A percentile compares a stretch with the other conserved stretches of the same genome.
These are phyloP conservation scores for Augiades crinisus DNA, from an alignment of 2,888 invertebrate genomes.

Conservation along the genomic window DNA sequence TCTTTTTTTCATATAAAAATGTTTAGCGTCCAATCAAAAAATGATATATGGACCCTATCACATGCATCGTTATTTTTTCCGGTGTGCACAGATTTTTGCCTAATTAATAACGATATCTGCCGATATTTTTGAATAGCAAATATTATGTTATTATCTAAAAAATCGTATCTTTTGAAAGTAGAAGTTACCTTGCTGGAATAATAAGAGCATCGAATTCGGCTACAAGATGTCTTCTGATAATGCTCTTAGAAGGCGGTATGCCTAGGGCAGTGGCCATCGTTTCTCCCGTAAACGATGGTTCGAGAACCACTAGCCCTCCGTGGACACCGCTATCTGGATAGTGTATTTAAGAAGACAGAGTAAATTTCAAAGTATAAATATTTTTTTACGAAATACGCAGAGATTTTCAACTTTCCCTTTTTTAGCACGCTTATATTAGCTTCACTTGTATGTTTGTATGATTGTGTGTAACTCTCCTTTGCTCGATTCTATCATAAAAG, in stretches of 20 bases:
- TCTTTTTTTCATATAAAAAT: neutral
- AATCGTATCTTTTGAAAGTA: neutral
- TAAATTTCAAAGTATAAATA: too few species aligned
- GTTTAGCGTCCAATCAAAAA: neutral
- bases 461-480: too few species aligned
- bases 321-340: slow-evolving; percentile 94
- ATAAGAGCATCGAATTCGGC: slow-evolving; percentile 95
- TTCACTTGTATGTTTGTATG: too few species aligned
- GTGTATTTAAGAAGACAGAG: neutral
- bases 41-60: neutral
- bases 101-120: too few species aligned
- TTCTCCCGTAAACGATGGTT: slow-evolving; percentile 96
- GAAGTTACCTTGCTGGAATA: slow-evolving; percentile 92
- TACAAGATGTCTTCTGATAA: slow-evolving; percentile 94
- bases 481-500: too few species aligned
- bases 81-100: neutral
- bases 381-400: too few species aligned
- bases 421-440: too few species aligned
- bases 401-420: too few species aligned
- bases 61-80: neutral
- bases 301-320: slow-evolving; percentile 95
- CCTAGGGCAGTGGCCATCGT: slow-evolving; percentile 96
- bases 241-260: slow-evolving; percentile 95
- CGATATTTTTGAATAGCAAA: too few species aligned
- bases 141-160: slow-evolving; percentile 18